Evolutionary conservation across 1,140 invertebrate genomes (phyloP), one percentile per base, ranked within the genome.

Genomic region (Maconellicoccus hirsutus): DNA sequence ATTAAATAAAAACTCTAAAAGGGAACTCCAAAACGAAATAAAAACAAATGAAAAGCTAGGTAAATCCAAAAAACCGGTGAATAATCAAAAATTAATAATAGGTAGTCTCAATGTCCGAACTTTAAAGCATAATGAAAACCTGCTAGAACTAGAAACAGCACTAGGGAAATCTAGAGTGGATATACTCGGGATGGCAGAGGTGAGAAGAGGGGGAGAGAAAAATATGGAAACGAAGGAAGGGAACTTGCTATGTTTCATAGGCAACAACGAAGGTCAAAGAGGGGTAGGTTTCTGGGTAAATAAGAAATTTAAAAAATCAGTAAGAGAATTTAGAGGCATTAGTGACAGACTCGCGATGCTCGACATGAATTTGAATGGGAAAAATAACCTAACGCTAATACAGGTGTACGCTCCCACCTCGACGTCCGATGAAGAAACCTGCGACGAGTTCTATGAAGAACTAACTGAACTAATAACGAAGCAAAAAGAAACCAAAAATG

Each of bases 371-470:
- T 1, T 27, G 7, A 69, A 25, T 8, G 27, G 21, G 22, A 69
- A 10, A 69, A 69, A 69, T 19, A 22, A 27, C 7, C 1, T 69
- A 3, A 72, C 19, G 14, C 4, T 72, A 1, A 7, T 72, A 1
- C 71, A 72, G 69, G 26, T 72, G 23, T 66, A 72, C 33, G 71
- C 71, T 29, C 71, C 71, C n/a, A 72, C 71, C n/a, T 29, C 61
- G 16, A 0, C 1, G 3, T n/a, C 29, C 19, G 27, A 72, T 27
- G 71, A 72, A 66, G 12, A 26, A 72, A n/a, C 16, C 27, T 33
- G 27, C 69, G 2, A 8, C n/a, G n/a, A 52, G 16, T 16, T 8
- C n/a, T 3, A 69, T 33, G 22, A 23, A 72, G 25, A 33, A 69
- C 4, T 26, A 29, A 1, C 21, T 59, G n/a, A 22, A 61, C 1